Base-by-base conservation (phyloP, 2,888 invertebrate species). In the Parnassius orleans region DNA sequence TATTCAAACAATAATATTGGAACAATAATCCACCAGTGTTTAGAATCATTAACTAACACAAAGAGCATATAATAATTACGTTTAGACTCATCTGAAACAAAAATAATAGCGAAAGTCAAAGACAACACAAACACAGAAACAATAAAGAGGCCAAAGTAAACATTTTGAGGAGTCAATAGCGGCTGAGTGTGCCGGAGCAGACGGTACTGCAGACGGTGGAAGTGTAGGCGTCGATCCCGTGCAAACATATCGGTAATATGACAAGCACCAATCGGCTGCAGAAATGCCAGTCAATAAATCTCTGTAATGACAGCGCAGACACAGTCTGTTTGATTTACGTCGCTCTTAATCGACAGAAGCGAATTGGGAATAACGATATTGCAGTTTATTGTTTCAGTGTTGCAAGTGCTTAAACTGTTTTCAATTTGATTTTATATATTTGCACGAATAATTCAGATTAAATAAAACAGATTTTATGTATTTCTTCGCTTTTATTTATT, bases 251-350 rank as follows among this genome's bases (percentile, higher is more conserved):
- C 47, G 52, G 47, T 53, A 44, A 66, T 55, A 66, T 62, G 67
- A 65, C 63, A 68, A 65, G 66, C 62, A 54, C 58, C 63, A 53
- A 58, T 53, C 69, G 61, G 59, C 54, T 33, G 14, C 47, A 14
- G 15, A 59, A 52, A 52, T 63, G 59, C 56, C 53, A 53, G 52
- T 63, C 69, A 55, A 71, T 71, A 68, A 56, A 71, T 72, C 71
- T 66, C 52, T 33, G 64, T 64, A 65, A 65, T 66, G 71, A 72
- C 71, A 68, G 67, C 60, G 47, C 42, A 24, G 24, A 24, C 24
- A 24, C 24, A 24, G 24, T 54, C 48, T 53, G 61, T 64, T 55
- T 70, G 69, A 70, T 69, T 69, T 70, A 68, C 57, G 61, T 50
- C 44, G 19, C 7, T 19, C 43, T n/a, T 15, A 53, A 47, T 10